Conservation (phyloP, 2,888 invertebrate species). For the Parnassius orleans region DNA sequence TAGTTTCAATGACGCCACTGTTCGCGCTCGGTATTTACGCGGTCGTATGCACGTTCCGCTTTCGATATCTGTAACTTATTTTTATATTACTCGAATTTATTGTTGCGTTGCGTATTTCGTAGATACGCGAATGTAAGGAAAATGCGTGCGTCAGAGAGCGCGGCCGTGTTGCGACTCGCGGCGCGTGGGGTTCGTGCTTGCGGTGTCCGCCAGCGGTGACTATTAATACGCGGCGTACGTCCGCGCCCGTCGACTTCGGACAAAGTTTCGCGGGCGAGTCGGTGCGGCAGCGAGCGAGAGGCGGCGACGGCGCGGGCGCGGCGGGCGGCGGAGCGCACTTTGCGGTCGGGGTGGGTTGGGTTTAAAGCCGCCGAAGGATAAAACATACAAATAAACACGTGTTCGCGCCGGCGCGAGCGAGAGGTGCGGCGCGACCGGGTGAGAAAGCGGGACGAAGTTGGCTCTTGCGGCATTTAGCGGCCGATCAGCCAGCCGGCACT, state of each 20-base stretch:
- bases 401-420: slow-evolving; percentile 83
- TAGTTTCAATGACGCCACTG: slow-evolving; percentile 80
- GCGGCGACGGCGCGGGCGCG: slow-evolving; percentile 79
- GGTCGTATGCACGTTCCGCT: slow-evolving; percentile 66
- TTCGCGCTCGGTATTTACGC: slow-evolving; percentile 68
- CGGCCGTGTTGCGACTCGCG: slow-evolving; percentile 44
- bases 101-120: slow-evolving; percentile 24
- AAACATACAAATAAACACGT: slow-evolving; percentile 83
- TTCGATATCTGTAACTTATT: slow-evolving; percentile 52
- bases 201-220: slow-evolving; percentile 72
- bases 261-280: slow-evolving; percentile 78
- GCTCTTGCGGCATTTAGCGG: slow-evolving; percentile 77
- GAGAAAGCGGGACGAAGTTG: slow-evolving; percentile 66
- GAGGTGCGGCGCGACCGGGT: slow-evolving; percentile 59
- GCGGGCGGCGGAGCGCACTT: slow-evolving; percentile 81
- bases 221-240: slow-evolving; percentile 78
- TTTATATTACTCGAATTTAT: slow-evolving; percentile 36
- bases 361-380: slow-evolving; percentile 84
- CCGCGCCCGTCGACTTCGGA: slow-evolving; percentile 78
- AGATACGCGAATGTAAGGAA: slow-evolving; percentile 39
- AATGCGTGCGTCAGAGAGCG: slow-evolving; percentile 51
- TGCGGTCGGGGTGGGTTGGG: slow-evolving; percentile 86
- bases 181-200: slow-evolving; percentile 52
- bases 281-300: slow-evolving; percentile 70
- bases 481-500: slow-evolving; percentile 54